Conservation (phyloP, 2,113 vertebrate species). For the Pteruthius melanotis region DNA sequence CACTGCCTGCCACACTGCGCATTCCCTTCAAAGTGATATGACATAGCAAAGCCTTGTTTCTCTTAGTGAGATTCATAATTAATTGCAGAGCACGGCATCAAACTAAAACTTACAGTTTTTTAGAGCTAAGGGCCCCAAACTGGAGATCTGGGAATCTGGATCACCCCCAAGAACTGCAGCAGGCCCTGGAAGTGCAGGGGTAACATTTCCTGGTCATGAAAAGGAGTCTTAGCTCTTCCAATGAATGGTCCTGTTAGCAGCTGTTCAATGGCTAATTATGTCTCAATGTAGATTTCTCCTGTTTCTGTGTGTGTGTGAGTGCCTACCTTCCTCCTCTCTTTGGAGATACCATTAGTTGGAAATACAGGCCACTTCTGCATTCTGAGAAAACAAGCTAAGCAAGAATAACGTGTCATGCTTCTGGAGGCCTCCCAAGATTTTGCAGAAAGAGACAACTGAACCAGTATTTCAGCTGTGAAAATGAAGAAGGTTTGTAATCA, state of each 20-base stretch:
- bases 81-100: background rate
- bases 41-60: background rate
- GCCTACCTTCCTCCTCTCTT: background rate
- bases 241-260: constrained; percentile 5
- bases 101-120: background rate
- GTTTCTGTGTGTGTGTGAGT: background rate
- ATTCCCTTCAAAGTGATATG: background rate
- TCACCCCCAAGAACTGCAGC: background rate
- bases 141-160: background rate
- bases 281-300: background rate
- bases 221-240: background rate
- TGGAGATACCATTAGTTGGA: background rate
- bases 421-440: background rate
- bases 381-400: background rate
- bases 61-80: constrained; percentile 6
- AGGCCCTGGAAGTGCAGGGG: background rate
- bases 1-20: background rate
- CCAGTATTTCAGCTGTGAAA: background rate
- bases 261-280: constrained; percentile 45
- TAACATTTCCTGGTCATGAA: background rate
- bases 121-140: background rate
- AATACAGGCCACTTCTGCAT: background rate
- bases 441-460: background rate
- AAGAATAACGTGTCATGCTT: background rate
- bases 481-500: background rate